Base-by-base conservation (phyloP, 2,888 invertebrate species). In the Ochropleura plecta region DNA sequence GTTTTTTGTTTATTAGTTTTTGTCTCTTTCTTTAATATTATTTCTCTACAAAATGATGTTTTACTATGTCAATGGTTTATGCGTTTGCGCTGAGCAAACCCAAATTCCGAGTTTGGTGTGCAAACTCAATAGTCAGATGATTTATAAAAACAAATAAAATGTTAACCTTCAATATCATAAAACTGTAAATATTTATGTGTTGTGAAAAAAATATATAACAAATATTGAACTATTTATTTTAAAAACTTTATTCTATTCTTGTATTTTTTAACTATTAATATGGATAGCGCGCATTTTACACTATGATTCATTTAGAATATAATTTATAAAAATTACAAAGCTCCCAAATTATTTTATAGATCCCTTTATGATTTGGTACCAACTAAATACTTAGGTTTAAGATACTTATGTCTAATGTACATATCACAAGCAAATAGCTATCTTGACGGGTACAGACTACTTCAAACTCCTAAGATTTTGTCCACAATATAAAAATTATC, bases 371-470 rank as follows among this genome's bases (percentile, higher is more conserved):
- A 62, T 71, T 73, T 73, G 30, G 51, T 83, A 68, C n/a, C 57
- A 70, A 73, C 63, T 49, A 72, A 79, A 64, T 64, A 80, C 67
- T 64, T 82, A 68, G 12, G 78, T 48, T 48, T 53, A 48, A 68
- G 14, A 73, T 72, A 57, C 71, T 73, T 79, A 76, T 66, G 60
- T 57, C 72, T 85, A 86, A 71, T 64, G 70, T 78, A 84, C 78
- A 86, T 84, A 86, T 86, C 82, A 86, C 82, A 86, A 84, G 85
- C 76, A 18, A 76, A 81, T 78, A 84, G 65, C 77, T 67, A 71
- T 81, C 64, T 76, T 49, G 68, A 70, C 64, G 77, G 79, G 59
- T 74, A 73, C 72, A 71, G 67, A 51, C 18, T 63, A n/a, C 18
- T 67, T 73, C 16, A 48, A 76, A 74, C 65, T 18, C 68, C 46